A percentile compares a stretch with the other conserved stretches of the same genome.
Conservation (phyloP, 2,797 vertebrate genomes). For the Takifugu ocellatus region DNA sequence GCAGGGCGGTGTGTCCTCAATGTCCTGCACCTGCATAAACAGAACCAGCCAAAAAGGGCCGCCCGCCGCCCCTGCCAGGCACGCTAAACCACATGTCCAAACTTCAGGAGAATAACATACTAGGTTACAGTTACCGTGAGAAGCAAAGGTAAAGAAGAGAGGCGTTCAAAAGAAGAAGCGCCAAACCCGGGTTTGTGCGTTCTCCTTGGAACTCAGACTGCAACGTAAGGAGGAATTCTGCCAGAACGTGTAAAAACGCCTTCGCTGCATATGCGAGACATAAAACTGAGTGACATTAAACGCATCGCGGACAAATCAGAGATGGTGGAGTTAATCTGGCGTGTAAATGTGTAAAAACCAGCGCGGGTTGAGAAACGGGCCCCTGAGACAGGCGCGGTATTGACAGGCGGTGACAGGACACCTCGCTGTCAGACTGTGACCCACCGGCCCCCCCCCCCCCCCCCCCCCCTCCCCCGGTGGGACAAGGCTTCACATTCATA, state of each 20-base stretch:
- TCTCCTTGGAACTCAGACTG: constrained; percentile 24
- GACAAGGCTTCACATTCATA: constrained; percentile 62
- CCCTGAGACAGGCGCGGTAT: constrained; percentile 31
- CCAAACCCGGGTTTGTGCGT: constrained; percentile 12
- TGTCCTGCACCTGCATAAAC: constrained; percentile 81
- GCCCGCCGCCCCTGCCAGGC: constrained; percentile 56
- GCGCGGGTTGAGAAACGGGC: constrained; percentile 12
- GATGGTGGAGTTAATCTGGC: constrained; percentile 31
- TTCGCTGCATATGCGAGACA: constrained; percentile 3
- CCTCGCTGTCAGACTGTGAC: constrained; percentile 38
- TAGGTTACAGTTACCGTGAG: constrained; percentile 65
- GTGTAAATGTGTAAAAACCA: not conserved
- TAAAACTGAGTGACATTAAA: constrained; percentile 20
- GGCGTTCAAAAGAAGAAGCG: constrained; percentile 33
- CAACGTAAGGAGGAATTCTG: constrained; percentile 21
- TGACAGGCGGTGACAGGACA: constrained; percentile 43
- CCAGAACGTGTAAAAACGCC: constrained; percentile 26
- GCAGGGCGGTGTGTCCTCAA: constrained; percentile 64
- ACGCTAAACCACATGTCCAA: constrained; percentile 67
- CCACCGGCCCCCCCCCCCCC: constrained; percentile 32
- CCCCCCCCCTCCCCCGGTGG: constrained; percentile 26
- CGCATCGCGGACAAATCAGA: constrained; percentile 23
- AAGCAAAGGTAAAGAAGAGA: constrained; percentile 52
- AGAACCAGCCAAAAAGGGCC: constrained; percentile 57
- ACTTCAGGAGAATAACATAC: constrained; percentile 66